Base-by-base conservation (phyloP, 1,140 invertebrate genomes). In the Rhysida immarginata region DNA sequence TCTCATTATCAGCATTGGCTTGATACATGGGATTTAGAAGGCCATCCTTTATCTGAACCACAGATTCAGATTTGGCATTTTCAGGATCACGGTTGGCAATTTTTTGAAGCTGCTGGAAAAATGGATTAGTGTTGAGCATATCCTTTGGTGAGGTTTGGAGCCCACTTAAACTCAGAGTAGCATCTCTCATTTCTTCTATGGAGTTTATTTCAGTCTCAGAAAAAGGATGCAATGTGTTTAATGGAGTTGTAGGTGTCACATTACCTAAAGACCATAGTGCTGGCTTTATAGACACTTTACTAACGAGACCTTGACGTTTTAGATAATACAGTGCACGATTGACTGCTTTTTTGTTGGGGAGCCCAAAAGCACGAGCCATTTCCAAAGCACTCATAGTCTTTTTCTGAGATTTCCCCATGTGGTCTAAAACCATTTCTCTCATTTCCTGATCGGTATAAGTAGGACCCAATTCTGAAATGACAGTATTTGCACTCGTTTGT, bases 281-380 rank as follows among this genome's bases (percentile, higher is more conserved):
- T 46, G 65, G 64, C 46, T 55, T 56, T 20, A 63, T 56, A 52
- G 49, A 56, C 11, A 61, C 60, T 59, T 64, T 61, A 14, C 26
- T 60, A 16, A 67, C 58, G 8, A 61, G 54, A 26, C 61, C 56
- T 55, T 63, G 60, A 41, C 58, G 59, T 41, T 62, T 57, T 55
- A 68, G 53, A 8, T 56, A 58, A 44, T 68, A 68, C 24, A 68
- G 54, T 2, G 61, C 55, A 16, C 60, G 62, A 56, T 68, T 68
- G 14, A 66, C 63, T 26, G 65, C 63, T 46, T 63, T 61, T 21
- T 63, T 64, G 23, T 61, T 62, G 26, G 51, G 54, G 1, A 64
- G 58, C 44, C 62, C 61, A 27, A 67, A 50, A 49, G 49, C 54
- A 51, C 60, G 63, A 8, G 64, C 63, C 21, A 68, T 57, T 29